Conservation (phyloP, 2,888 invertebrate species). For the Drosophila cognata region DNA sequence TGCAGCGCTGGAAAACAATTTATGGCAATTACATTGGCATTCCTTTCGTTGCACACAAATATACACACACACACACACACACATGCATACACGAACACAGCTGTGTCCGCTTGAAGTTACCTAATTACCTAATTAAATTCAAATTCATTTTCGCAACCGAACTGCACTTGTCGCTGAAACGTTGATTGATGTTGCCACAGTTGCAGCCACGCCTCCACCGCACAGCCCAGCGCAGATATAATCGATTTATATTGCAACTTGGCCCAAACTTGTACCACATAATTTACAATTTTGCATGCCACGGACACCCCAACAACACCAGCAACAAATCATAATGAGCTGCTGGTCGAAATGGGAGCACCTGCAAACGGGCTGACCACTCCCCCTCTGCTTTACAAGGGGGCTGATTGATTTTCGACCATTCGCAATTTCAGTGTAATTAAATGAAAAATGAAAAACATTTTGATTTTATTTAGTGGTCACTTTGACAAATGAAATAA, state of each 20-base stretch:
- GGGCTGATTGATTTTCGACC: neutral
- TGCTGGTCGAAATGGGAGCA: conserved; percentile 21
- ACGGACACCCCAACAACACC: conserved; percentile 7
- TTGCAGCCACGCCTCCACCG: conserved; percentile 36
- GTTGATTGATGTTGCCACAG: neutral
- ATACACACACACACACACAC: conserved; percentile 1
- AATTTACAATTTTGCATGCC: conserved; percentile 60
- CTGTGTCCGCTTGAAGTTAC: conserved; percentile 14
- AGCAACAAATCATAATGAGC: conserved; percentile 22
- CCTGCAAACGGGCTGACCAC: conserved; percentile 15
- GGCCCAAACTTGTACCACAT: conserved; percentile 17
- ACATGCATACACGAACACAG: conserved; percentile 1
- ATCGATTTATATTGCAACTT: conserved; percentile 18
- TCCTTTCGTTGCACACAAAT: conserved; percentile 29
- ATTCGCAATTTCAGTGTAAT: neutral
- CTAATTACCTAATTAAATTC: conserved; percentile 65
- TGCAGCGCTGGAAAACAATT: conserved; percentile 49
- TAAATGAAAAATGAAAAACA: neutral
- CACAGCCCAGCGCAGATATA: conserved; percentile 8
- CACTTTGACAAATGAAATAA: conserved; percentile 9
- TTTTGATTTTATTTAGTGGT: neutral
- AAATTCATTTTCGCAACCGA: conserved; percentile 37
- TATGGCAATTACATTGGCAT: conserved; percentile 64
- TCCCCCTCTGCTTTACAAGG: conserved; percentile 6
- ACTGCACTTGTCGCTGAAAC: conserved; percentile 59